Base-by-base conservation (phyloP, 2,888 invertebrate species). In the Drosophila colorata region DNA sequence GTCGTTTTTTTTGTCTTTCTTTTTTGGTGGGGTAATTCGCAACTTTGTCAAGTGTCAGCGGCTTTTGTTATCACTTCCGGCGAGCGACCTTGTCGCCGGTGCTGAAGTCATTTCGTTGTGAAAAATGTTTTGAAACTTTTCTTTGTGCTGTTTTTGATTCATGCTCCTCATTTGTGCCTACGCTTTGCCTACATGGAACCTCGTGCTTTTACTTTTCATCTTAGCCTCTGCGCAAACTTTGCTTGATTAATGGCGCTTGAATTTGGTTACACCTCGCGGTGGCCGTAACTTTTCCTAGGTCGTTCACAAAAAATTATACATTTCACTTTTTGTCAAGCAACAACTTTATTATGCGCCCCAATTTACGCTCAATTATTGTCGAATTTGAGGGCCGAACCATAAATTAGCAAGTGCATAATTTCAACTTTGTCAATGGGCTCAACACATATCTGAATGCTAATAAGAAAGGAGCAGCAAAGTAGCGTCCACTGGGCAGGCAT, bases 1-100 rank as follows among this genome's bases (percentile, higher is more conserved):
- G 14, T 46, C 43, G 44, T 41, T 23, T 33, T 51, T 66, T 51
- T 52, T 56, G 51, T 18, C 25, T 52, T 52, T 63, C 25, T 48
- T 66, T 53, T 55, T 63, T 31, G 14, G 44, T n/a, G 41, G 4
- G 25, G 67, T 48, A 63, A 66, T 53, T 79, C 59, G 69, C 79
- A 79, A 87, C 81, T 90, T 87, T 90, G 88, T 89, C 88, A 90
- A 88, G 88, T 90, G 89, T 88, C 90, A 88, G 83, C 83, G 77
- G 80, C 83, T 87, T 78, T 87, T 87, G 87, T 88, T 90, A 88
- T 88, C 89, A 88, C 72, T 87, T 87, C 87, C 87, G 87, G 76
- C 74, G 66, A 65, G 44, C 56, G 68, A 73, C 69, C 67, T 72
- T 69, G 80, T 58, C 69, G 69, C 64, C 52, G 53, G 49, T 60